These are phyloP conservation scores for Xenotilapia caudafasciata DNA, from an alignment of 2,113 vertebrate genomes.

Conservation along the genomic window DNA sequence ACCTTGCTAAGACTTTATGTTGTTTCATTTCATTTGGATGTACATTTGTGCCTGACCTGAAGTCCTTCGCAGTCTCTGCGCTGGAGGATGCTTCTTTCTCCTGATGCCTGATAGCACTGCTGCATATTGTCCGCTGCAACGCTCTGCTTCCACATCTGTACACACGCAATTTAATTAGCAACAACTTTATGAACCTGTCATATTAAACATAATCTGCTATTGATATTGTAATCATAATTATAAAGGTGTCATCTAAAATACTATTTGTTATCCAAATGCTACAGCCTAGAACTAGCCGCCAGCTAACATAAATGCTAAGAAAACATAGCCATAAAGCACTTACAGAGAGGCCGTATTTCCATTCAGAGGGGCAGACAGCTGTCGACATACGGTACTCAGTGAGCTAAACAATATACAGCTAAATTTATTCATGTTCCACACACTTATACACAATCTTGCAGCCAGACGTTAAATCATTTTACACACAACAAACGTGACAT, in stretches of 20 bases:
- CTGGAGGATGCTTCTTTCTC: neutral
- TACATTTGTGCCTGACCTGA: slow-evolving; percentile 46
- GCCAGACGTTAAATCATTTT: neutral
- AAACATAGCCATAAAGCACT: slow-evolving; percentile 7
- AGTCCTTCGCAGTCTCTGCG: slow-evolving; percentile 9
- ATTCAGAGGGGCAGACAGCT: neutral
- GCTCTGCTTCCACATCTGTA: slow-evolving; percentile 19
- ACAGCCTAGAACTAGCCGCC: neutral
- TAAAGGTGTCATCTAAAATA: neutral
- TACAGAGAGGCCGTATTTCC: slow-evolving; percentile 28
- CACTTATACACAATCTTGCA: neutral
- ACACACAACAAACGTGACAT: slow-evolving; percentile 59
- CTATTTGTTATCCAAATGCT: neutral
- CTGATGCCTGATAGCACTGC: slow-evolving; percentile 27
- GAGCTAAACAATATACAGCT: slow-evolving; percentile 22
- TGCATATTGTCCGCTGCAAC: slow-evolving; percentile 35
- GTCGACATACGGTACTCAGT: slow-evolving; percentile 24
- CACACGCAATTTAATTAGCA: neutral
- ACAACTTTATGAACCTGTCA: neutral
- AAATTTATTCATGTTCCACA: slow-evolving; percentile 41
- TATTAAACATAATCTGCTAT: neutral
- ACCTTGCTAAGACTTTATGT: neutral
- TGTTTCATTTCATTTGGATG: neutral
- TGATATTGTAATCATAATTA: accelerated
- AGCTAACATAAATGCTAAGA: neutral